Conservation (phyloP, 2,113 vertebrate genomes). For the Urocitellus parryii region DNA sequence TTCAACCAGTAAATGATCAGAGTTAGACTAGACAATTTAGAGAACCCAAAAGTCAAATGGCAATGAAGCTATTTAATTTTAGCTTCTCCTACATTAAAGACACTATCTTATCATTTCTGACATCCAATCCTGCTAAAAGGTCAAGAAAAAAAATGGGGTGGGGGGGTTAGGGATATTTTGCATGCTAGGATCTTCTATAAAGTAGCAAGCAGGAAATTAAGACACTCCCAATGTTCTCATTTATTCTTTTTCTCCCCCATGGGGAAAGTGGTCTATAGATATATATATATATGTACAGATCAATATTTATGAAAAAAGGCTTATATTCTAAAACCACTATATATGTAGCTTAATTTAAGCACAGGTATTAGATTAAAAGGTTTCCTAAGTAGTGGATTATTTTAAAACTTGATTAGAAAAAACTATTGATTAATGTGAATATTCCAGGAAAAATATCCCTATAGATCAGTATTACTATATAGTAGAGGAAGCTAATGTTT, state of each 20-base stretch:
- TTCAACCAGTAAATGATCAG: neutral
- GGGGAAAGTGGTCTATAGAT: constrained; percentile 28
- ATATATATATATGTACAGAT: neutral
- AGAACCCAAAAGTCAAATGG: neutral
- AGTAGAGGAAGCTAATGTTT: neutral
- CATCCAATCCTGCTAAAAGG: constrained; percentile 1
- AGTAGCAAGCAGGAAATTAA: constrained; percentile 42
- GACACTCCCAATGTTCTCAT: neutral
- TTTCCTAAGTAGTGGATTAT: constrained; percentile 42
- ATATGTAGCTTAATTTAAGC: neutral
- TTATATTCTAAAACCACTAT: constrained; percentile 38
- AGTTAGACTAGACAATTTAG: neutral
- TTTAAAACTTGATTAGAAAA: constrained; percentile 52
- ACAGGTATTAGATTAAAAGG: constrained; percentile 45
- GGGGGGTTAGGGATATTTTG: constrained; percentile 13
- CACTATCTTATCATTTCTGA: neutral
- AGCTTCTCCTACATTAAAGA: neutral
- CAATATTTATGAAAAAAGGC: constrained; percentile 15
- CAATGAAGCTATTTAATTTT: neutral
- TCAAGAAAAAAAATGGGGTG: neutral
- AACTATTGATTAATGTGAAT: constrained; percentile 34
- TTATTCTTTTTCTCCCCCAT: neutral
- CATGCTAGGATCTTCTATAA: constrained; percentile 32
- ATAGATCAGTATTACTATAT: neutral
- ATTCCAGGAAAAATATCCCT: neutral